A percentile compares a stretch with the other conserved stretches of the same genome.
Conservation (phyloP, 2,888 invertebrate species). For the Cephonodes hylas region DNA sequence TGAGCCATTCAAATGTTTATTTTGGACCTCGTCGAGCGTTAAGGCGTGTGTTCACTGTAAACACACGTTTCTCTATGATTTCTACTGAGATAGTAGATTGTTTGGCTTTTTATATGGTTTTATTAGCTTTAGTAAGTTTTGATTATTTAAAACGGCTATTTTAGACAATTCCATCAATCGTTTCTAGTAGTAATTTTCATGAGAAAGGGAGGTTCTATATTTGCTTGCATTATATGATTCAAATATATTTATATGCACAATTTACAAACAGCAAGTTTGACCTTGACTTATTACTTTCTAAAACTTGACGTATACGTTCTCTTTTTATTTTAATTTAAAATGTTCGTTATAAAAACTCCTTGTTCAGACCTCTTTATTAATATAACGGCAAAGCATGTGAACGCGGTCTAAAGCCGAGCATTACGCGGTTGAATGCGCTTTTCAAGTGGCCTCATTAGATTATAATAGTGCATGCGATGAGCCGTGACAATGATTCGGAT, state of each 20-base stretch:
- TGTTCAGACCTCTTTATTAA: neutral
- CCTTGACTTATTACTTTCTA: no score
- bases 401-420: slow-evolving; percentile 26
- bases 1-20: slow-evolving; percentile 48
- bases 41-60: slow-evolving; percentile 29
- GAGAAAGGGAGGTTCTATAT: no score
- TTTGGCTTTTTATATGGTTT: neutral
- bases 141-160: no score
- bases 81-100: neutral
- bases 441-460: slow-evolving; percentile 41
- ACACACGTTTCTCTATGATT: neutral
- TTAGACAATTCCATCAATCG: no score
- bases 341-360: no score
- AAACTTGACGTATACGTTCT: no score
- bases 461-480: slow-evolving; percentile 42
- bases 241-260: no score
- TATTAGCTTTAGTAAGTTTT: no score
- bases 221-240: no score
- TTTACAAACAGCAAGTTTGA: no score
- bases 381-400: neutral
- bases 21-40: slow-evolving; percentile 27
- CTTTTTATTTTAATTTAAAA: no score
- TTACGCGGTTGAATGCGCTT: slow-evolving; percentile 53
- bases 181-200: no score
- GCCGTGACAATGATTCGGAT: slow-evolving; percentile 38